Evolutionary conservation across 2,797 vertebrate genomes (phyloP).

Genomic region (Toxotes lorentzi): DNA sequence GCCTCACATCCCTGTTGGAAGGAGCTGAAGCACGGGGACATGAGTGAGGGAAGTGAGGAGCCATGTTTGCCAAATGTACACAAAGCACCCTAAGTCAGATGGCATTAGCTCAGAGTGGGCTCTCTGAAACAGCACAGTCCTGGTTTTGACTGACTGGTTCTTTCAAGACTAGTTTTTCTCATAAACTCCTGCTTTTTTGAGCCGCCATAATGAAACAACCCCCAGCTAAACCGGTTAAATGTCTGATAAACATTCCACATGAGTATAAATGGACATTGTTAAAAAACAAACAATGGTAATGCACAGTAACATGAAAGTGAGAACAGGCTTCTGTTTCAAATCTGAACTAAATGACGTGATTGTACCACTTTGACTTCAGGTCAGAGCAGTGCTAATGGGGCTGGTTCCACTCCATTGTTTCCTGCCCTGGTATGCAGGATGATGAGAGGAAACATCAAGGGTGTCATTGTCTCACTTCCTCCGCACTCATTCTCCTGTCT

Average conservation of each 20-base stretch:
- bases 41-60: no score
- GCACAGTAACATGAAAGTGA: not conserved
- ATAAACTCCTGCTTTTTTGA: not conserved
- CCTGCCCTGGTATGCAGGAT: not conserved
- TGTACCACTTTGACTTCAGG: not conserved
- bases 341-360: not conserved
- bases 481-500: not conserved
- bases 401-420: conserved; percentile 33
- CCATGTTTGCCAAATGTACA: no score
- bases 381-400: conserved; percentile 4
- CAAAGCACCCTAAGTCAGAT: no score
- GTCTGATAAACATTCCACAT: not conserved
- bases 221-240: not conserved
- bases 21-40: no score
- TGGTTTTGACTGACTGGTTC: not conserved
- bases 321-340: not conserved
- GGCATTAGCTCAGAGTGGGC: no score
- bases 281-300: not conserved
- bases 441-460: conserved; percentile 24
- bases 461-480: conserved; percentile 18
- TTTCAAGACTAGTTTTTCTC: not conserved
- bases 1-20: no score
- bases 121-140: not conserved
- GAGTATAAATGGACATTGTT: not conserved
- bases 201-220: not conserved